Base-by-base conservation (phyloP, 1,140 invertebrate species). In the Lutraria rhynchaena region DNA sequence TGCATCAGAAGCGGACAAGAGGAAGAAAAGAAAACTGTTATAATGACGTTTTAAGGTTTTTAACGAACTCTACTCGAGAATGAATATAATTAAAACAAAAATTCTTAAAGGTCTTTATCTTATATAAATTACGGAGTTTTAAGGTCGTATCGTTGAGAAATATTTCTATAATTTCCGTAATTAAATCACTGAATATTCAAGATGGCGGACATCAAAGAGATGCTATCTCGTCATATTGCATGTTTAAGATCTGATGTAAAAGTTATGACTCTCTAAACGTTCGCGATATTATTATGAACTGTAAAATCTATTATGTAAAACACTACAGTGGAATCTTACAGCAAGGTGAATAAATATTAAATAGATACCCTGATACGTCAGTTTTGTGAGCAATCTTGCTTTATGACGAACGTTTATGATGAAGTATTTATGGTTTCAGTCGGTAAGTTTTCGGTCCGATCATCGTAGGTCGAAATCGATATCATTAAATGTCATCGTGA, bases 141-240 rank as follows among this genome's bases (percentile, higher is more conserved):
- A 22, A 22, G 24, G 31, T 44, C 61, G 37, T 65, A 9, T 44
- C 31, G 63, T 67, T 46, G 63, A 37, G 31, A 67, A 67, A 67
- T 67, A 67, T 67, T 27, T 27, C 44, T 46, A 29, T 67, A 67
- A 58, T 73, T 57, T 57, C 73, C 73, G 57, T 75, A 75, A 60
- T 75, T 75, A 61, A 75, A 75, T 75, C 22, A 75, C 63, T 31
- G 41, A 75, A 75, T 61, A 75, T 75, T 75, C 73, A 75, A 61
- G 29, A 60, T 75, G 73, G 58, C 33, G 19, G 58, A 75, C 73
- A 44, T 75, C 73, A 61, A 75, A 75, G 31, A 75, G 73, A 75
- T 75, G 29, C 63, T 49, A 75, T 71, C 69, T 33, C 49, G 0
- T 7, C 69, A 41, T 31, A 75, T 63, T 61, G 73, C 73, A 61